Conservation (phyloP, 2,113 vertebrate genomes). For the Hystrix cristata region DNA sequence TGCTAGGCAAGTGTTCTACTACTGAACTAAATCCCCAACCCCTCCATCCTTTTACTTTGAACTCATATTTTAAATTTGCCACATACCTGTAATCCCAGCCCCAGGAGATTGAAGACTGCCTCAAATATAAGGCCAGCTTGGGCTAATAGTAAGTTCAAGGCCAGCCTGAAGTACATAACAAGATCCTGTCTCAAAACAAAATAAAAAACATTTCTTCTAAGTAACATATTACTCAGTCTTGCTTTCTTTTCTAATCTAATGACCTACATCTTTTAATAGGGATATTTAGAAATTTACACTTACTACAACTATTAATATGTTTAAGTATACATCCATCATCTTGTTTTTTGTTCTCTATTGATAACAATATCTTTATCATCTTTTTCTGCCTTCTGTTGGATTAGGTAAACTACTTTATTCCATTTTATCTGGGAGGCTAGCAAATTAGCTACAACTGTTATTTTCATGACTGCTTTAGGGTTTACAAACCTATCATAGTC, state of each 20-base stretch:
- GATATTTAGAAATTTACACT: constrained; percentile 20
- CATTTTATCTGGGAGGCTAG: neutral
- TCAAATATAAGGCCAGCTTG: neutral
- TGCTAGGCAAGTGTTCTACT: no score
- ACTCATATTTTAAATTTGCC: neutral
- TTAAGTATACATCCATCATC: neutral
- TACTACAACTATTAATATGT: neutral
- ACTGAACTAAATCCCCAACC: no score
- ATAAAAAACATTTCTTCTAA: neutral
- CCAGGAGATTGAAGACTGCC: neutral
- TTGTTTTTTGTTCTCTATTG: neutral
- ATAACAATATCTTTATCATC: neutral
- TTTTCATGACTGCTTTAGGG: neutral
- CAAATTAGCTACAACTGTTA: neutral
- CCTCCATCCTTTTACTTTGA: neutral
- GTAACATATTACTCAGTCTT: neutral
- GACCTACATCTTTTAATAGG: neutral
- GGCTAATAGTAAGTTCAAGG: neutral
- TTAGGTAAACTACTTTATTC: neutral
- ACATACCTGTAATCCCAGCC: neutral
- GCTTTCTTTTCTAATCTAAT: neutral
- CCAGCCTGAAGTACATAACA: neutral
- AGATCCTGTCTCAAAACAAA: neutral
- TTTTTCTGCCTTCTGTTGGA: neutral
- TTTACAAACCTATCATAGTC: neutral